Evolutionary conservation across 1,140 invertebrate species (phyloP), one percentile per base, ranked within the genome.

Genomic region (Drosophila albomicans): DNA sequence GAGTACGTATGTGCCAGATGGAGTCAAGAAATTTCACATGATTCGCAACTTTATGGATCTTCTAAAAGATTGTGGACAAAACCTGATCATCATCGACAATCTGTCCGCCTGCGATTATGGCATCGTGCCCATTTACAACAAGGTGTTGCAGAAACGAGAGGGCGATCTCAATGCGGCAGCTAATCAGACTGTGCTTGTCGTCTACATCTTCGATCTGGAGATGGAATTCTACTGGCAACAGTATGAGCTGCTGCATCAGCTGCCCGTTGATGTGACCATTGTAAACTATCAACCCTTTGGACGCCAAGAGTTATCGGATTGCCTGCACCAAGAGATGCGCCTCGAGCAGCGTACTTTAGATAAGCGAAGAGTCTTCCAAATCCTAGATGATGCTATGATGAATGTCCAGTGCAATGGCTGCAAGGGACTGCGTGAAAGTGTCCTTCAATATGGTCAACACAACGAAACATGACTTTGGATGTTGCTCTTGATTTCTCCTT

Each of bases 1-100:
- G 91, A 82, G 67, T 65, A 91, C 89, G 0, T 65, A 65, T 41
- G 86, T 88, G 1, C 32, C 76, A 7, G 69, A 91, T 13, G 79
- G 75, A 3, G 77, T 32, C 3, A 61, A 70, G 5, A 91, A 86
- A 58, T 81, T 91, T n/a, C 75, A 75, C 3, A 41, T 88, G 62
- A 38, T 92, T 1, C 54, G 77, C 5, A 52, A 82, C 7, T 88
- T 82, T 41, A 61, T 75, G 1, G 78, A 92, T 0, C 68, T 80
- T 0, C 72, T 92, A 1, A 79, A 82, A 2, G 59, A 78, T 35
- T 91, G 91, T 45, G 91, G 91, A 0, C 59, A 66, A 0, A 92
- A 91, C 51, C 63, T 91, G 25, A 45, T 92, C 2, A 82, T 92
- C 10, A 85, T 91, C 10, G 84, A 92, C 15, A 86, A 92, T 46